Conservation (phyloP, 2,797 vertebrate genomes). For the Alcedo atthis region DNA sequence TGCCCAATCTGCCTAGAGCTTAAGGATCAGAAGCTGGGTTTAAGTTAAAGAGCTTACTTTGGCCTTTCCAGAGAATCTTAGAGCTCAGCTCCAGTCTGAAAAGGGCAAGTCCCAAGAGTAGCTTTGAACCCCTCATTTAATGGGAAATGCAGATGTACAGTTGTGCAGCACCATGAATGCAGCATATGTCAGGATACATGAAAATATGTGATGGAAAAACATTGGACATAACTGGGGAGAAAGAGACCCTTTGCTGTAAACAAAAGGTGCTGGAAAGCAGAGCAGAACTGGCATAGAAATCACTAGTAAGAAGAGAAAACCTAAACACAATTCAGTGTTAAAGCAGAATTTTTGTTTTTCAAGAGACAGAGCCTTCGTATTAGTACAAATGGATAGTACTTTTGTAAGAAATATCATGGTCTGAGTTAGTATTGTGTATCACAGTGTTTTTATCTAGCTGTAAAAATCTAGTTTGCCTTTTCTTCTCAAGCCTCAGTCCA, state of each 20-base stretch:
- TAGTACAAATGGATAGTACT: background rate
- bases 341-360: background rate
- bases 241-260: background rate
- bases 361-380: background rate
- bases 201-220: background rate
- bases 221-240: accelerated
- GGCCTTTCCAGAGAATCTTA: background rate
- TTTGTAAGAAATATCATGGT: background rate
- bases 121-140: background rate
- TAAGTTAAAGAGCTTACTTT: slow-evolving; percentile 36
- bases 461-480: slow-evolving; percentile 14
- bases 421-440: background rate
- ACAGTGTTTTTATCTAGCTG: background rate
- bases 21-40: background rate
- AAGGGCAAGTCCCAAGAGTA: background rate
- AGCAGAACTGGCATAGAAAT: background rate
- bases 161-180: background rate
- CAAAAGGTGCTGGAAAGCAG: background rate
- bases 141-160: background rate
- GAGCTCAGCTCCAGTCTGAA: background rate
- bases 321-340: background rate
- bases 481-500: background rate
- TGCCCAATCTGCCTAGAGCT: background rate
- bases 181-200: background rate
- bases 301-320: background rate